Percentiles rank a stretch among this genome's conserved stretches.
Evolutionary conservation across 2,113 vertebrate genomes (phyloP).

Genomic region (Thamnophis sirtalis): DNA sequence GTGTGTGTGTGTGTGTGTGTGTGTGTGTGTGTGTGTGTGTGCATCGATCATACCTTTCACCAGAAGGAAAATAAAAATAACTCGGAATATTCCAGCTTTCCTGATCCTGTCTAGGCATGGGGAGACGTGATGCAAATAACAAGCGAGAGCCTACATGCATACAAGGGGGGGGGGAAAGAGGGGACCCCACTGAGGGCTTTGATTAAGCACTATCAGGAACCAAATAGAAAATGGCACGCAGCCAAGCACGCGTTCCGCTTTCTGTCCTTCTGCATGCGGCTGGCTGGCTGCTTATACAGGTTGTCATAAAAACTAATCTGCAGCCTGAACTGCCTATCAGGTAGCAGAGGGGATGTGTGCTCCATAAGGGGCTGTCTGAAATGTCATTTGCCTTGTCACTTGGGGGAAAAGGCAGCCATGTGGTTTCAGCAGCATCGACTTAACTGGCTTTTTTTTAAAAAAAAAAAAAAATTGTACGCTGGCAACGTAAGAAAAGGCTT

Average conservation of each 20-base stretch:
- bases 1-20: background rate
- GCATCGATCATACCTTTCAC: constrained; percentile 27
- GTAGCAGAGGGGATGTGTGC: background rate
- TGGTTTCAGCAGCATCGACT: constrained; percentile 14
- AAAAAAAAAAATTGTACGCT: constrained; percentile 11
- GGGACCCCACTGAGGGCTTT: constrained; percentile 43
- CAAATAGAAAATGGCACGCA: constrained; percentile 24
- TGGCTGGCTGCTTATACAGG: constrained; percentile 32
- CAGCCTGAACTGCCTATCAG: background rate
- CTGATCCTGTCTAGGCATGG: constrained; percentile 49
- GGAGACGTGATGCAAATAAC: constrained; percentile 57
- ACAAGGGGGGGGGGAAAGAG: constrained; percentile 31
- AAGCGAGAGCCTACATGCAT: constrained; percentile 40
- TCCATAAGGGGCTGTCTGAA: background rate
- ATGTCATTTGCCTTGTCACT: background rate
- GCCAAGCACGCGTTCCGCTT: constrained; percentile 30
- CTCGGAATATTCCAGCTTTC: constrained; percentile 59
- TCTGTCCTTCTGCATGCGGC: constrained; percentile 22
- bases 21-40: background rate
- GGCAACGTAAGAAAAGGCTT: constrained; percentile 18
- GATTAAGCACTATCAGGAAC: constrained; percentile 46
- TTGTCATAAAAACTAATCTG: constrained; percentile 34
- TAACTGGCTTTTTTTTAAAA: constrained; percentile 32
- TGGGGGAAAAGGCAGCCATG: background rate
- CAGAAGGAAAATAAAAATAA: constrained; percentile 65